Evolutionary conservation across 2,797 vertebrate genomes (phyloP), one percentile per base, ranked within the genome.

Genomic region (Pipistrellus nathusii): DNA sequence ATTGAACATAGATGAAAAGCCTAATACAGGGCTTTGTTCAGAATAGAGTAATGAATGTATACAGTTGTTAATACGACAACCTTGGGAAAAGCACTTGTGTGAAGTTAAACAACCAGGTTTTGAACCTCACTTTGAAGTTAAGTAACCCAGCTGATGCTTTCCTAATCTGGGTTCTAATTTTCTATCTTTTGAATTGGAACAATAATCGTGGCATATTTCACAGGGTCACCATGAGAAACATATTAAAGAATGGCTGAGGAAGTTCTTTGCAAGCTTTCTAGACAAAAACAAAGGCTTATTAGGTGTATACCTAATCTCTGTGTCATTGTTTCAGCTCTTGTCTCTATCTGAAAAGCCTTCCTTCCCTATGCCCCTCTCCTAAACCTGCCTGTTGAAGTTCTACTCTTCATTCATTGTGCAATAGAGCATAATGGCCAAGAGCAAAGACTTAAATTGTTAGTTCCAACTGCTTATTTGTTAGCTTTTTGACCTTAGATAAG

Each of bases 241-340:
- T 25, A 55, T 62, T 82, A 71, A 94, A 59, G 35, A 88, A 80
- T 55, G 66, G 27, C 83, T 73, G 69, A 87, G 87, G 59, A 84
- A 53, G 66, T 87, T 84, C 48, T 88, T 75, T 84, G 77, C 48
- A 88, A 81, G 57, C n/a, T 76, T 89, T 85, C 59, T 68, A 75
- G 41, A 87, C 21, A 55, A 83, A 92, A 92, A 86, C n/a, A 76
- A 90, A 44, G 7, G 32, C 8, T 11, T 35, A 35, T 23, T 53
- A 30, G 15, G 0, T 86, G 2, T 75, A 21, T 41, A n/a, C 18
- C 77, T 46, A 30, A 66, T 35, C 44, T 91, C 51, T 93, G 44
- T 38, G 32, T 23, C 44, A 57, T 78, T 91, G n/a, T 64, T 87
- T 86, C 8, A 64, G 20, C 9, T 73, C 51, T 64, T 62, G 38